phyloP scores from a whole-genome alignment of 2,888 invertebrate species.

The Drosophila pegasa region DNA sequence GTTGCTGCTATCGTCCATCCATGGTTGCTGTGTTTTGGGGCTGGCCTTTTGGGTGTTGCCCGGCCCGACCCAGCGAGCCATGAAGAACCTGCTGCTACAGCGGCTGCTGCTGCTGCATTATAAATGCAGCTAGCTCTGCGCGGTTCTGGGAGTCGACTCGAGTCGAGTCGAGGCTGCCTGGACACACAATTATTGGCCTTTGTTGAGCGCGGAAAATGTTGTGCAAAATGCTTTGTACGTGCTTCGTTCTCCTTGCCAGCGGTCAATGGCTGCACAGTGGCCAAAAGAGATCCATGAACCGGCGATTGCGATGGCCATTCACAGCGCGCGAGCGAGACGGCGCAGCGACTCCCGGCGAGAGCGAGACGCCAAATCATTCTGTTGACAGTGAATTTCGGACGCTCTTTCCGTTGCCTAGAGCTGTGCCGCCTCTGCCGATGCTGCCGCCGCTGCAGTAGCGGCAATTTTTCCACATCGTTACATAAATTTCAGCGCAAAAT shows the following conservation, averaged over 20 bases:
- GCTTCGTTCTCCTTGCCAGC: conserved; percentile 48
- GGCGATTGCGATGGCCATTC: conserved; percentile 58
- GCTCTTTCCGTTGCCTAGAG: conserved; percentile 42
- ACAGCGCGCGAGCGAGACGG: conserved; percentile 10
- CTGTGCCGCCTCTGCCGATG: neutral
- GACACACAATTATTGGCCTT: conserved; percentile 62
- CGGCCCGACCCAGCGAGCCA: conserved; percentile 71
- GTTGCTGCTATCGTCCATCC: conserved; percentile 52
- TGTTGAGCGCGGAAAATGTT: conserved; percentile 73
- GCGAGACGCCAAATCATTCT: conserved; percentile 34
- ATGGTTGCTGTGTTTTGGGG: conserved; percentile 47
- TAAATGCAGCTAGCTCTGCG: conserved; percentile 70
- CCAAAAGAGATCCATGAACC: conserved; percentile 75
- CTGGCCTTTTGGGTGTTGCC: conserved; percentile 76
- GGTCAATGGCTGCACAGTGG: conserved; percentile 72
- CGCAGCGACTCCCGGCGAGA: conserved; percentile 6
- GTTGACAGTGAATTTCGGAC: conserved; percentile 50
- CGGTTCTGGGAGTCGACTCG: conserved; percentile 49
- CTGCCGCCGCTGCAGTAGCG: conserved; percentile 55
- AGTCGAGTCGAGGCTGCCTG: no score
- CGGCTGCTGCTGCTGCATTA: conserved; percentile 71
- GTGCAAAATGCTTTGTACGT: conserved; percentile 79
- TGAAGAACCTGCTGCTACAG: conserved; percentile 73
- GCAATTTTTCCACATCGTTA: conserved; percentile 80
- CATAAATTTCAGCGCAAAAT: conserved; percentile 77